phyloP scores from a whole-genome alignment of 2,888 invertebrate species.

The Epinotia nisella region DNA sequence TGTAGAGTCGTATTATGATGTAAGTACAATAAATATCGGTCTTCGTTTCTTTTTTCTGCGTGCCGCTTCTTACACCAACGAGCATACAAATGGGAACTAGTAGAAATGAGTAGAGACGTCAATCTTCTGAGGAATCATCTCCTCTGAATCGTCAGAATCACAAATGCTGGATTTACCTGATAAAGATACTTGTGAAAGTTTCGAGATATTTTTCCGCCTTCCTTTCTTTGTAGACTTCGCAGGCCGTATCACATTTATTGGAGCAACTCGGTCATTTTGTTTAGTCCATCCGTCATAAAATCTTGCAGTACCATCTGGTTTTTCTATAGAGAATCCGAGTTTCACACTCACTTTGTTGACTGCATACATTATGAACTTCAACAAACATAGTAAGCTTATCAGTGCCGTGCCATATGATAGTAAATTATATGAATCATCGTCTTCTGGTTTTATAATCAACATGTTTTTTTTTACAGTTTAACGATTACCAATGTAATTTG shows the following conservation, averaged over 20 bases:
- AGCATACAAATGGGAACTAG: neutral
- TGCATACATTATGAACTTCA: slow-evolving; percentile 54
- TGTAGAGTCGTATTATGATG: neutral
- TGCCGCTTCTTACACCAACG: neutral
- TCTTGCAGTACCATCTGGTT: neutral
- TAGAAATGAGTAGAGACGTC: neutral
- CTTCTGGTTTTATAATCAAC: slow-evolving; percentile 61
- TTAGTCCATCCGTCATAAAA: neutral
- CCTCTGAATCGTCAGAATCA: neutral
- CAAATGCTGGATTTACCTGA: neutral
- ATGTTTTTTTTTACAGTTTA: slow-evolving; percentile 50
- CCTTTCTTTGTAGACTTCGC: neutral
- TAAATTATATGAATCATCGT: slow-evolving; percentile 51
- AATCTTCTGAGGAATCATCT: neutral
- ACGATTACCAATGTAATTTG: slow-evolving; percentile 40
- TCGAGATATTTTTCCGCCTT: neutral
- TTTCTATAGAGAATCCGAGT: neutral
- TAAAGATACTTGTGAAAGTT: neutral
- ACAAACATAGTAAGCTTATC: slow-evolving; percentile 55
- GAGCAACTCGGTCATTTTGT: neutral
- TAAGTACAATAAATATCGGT: neutral
- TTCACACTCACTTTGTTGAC: neutral
- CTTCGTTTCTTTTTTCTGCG: no score
- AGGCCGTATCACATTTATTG: no score
- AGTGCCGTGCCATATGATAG: slow-evolving; percentile 55